Base-by-base conservation (phyloP, 1,140 invertebrate genomes). In the Thrips palmi region DNA sequence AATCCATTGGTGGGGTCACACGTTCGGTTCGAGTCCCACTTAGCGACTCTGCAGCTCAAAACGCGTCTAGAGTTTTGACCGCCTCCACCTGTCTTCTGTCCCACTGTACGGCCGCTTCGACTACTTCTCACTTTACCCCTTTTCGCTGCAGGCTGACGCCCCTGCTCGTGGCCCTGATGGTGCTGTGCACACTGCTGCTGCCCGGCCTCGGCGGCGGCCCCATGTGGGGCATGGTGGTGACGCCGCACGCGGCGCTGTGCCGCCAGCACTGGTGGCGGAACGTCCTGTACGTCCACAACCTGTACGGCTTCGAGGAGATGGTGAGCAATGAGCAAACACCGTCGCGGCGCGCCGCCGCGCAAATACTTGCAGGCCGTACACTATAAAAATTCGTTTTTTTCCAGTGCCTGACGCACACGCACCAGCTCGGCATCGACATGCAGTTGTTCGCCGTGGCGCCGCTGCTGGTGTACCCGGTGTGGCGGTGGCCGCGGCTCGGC, bases 341-440 rank as follows among this genome's bases (percentile, higher is more conserved):
- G n/a, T n/a, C n/a, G n/a, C n/a, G n/a, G n/a, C n/a, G n/a, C n/a
- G n/a, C n/a, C n/a, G n/a, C n/a, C n/a, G n/a, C n/a, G n/a, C n/a
- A n/a, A n/a, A n/a, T n/a, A n/a, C n/a, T n/a, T n/a, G n/a, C n/a
- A n/a, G n/a, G n/a, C n/a, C n/a, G n/a, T n/a, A n/a, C n/a, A n/a
- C n/a, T n/a, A n/a, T n/a, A n/a, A n/a, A n/a, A n/a, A n/a, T n/a
- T n/a, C n/a, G n/a, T 40, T 37, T 44, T 34, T 32, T 59, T 62
- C 27, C 52, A 77, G 74, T 77, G 74, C 46, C 70, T 71, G 10
- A 65, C 72, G 4, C 70, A 74, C 46, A 74, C 70, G 1, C 68
- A 77, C 49, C 73, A 76, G 44, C 50, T 88, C 29, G 80, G 81
- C 1, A 56, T 86, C 48, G 83, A 88, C 48, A 76, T 85, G 66